Base-by-base conservation (phyloP, 2,797 vertebrate genomes). In the Melanotaenia boesemani region DNA sequence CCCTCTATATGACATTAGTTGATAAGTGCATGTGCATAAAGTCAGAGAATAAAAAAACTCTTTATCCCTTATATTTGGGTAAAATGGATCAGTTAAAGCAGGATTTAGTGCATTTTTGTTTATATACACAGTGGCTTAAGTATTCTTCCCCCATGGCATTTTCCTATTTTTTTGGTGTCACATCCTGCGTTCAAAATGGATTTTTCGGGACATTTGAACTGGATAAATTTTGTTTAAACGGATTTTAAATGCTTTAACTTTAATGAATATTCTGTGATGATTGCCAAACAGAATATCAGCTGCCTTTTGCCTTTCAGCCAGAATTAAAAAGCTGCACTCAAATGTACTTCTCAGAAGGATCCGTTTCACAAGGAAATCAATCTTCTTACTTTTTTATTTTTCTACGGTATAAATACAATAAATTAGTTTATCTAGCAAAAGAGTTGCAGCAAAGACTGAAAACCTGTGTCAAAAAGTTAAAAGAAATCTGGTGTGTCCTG, bases 401-500 rank as follows among this genome's bases (percentile, higher is more conserved):
- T 46, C 6, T 46, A 46, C 5, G 18, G 16, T 46, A 18, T 6
- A 18, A 18, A 46, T 20, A 1, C 16, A 20, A 6, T 46, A 46
- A 46, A 20, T 46, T 2, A 7, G 28, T 46, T 68, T 46, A 44
- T 36, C 24, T 62, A 24, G 0, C 18, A 24, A 22, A 50, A 0
- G 0, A 3, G 2, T 48, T 30, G 24, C 13, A 46, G 61, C 34
- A 48, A 0, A 54, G 7, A 44, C n/a, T 15, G 9, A 0, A 67
- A 39, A 26, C 5, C 0, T 30, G 28, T n/a, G 20, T 13, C 59
- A 6, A 20, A 32, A 55, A 37, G 39, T 61, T 50, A 68, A 68
- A 56, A 73, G 13, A 0, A 46, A 28, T 46, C 34, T 55, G 68
- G 28, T 67, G 65, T 70, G 6, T 37, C 11, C 62, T 39, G 46